These are phyloP conservation scores for Lycocerus yunnanus DNA, from an alignment of 2,888 invertebrate genomes.

Conservation along the genomic window DNA sequence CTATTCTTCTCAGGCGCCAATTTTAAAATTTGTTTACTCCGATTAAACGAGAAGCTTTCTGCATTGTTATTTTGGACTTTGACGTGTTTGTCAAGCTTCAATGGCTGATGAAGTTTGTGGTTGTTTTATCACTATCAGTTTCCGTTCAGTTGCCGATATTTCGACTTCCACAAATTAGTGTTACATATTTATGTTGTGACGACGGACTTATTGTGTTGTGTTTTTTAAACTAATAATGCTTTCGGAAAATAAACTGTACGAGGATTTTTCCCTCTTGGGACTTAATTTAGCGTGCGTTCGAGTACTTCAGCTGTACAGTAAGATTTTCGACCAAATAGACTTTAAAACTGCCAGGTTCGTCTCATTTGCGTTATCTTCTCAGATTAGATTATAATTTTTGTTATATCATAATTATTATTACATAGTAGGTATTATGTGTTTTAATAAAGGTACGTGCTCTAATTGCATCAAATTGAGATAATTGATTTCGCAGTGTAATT, in stretches of 20 bases:
- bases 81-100: neutral
- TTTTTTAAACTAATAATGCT: slow-evolving; percentile 36
- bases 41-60: neutral
- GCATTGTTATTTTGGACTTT: neutral
- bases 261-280: slow-evolving; percentile 73
- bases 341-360: slow-evolving; percentile 35
- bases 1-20: slow-evolving; percentile 40
- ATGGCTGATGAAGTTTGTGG: slow-evolving; percentile 9
- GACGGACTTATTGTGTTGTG: neutral
- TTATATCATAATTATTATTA: neutral
- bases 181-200: neutral
- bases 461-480: neutral
- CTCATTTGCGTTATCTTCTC: neutral
- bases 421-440: neutral
- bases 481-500: neutral
- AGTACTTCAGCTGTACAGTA: slow-evolving; percentile 84
- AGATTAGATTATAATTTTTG: neutral
- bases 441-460: neutral
- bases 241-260: slow-evolving; percentile 40
- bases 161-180: neutral
- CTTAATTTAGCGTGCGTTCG: slow-evolving; percentile 82
- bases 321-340: slow-evolving; percentile 73
- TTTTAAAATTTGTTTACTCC: slow-evolving; percentile 39
- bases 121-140: slow-evolving; percentile 19
- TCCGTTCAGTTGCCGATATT: slow-evolving; percentile 22